phyloP scores from a whole-genome alignment of 2,797 vertebrate genomes.

The Buceros bicornis region DNA sequence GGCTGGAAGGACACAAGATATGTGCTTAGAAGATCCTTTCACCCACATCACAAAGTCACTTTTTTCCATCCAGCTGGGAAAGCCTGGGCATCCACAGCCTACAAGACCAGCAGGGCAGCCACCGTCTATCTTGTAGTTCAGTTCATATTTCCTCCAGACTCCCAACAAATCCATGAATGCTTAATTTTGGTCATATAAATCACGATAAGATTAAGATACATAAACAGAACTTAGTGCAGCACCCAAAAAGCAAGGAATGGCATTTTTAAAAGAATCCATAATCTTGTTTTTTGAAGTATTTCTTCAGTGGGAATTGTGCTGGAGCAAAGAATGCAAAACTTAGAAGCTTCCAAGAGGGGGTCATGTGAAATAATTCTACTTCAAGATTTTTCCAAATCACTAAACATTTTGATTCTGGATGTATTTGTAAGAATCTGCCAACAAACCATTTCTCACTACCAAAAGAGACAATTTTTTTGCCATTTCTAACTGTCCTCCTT shows the following conservation, averaged over 20 bases:
- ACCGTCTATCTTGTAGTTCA: fast-evolving
- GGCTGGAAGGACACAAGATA: background rate
- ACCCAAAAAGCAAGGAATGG: background rate
- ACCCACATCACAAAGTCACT: background rate
- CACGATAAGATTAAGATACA: background rate
- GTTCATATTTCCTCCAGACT: background rate
- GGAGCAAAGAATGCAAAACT: slow-evolving; percentile 60
- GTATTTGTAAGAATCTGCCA: slow-evolving; percentile 36
- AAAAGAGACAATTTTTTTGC: background rate
- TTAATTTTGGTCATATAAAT: background rate
- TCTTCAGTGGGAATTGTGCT: slow-evolving; percentile 48
- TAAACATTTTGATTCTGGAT: slow-evolving; percentile 40
- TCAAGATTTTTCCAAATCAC: slow-evolving; percentile 62
- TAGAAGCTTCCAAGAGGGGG: slow-evolving; percentile 47
- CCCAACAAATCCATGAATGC: background rate
- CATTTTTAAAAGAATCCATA: background rate
- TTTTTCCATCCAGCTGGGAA: background rate
- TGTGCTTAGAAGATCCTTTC: background rate
- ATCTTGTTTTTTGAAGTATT: slow-evolving; percentile 29
- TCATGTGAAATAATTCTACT: slow-evolving; percentile 65
- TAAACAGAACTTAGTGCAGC: background rate
- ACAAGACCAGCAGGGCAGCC: fast-evolving
- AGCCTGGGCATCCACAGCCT: background rate
- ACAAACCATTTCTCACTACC: background rate
- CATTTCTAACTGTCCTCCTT: background rate